Evolutionary conservation across 2,888 invertebrate species (phyloP), one percentile per base, ranked within the genome.

Genomic region (Muschampia plurimacula): DNA sequence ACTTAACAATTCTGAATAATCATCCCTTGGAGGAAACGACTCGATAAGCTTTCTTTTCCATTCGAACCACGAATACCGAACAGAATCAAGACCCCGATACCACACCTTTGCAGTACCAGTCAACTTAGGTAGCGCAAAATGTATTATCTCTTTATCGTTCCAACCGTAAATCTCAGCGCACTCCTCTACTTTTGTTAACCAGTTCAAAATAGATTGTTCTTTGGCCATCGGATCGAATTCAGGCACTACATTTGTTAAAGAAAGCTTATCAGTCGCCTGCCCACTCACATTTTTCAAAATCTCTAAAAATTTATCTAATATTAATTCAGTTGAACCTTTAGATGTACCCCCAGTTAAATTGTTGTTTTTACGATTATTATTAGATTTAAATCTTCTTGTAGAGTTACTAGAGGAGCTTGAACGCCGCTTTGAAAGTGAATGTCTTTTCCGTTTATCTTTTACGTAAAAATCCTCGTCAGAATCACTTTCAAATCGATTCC

Each of bases 1-100:
- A 9, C 2, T 55, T 55, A 55, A 22, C 22, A 55, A 9, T 22
- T 55, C 55, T 3, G 55, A 55, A 9, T 55, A 55, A 55, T 55
- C 55, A 55, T 55, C 55, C 22, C 55, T 55, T 9, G 55, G 55
- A 55, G 55, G 55, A 22, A 55, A 55, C 55, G 55, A 55, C 55
- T 55, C 55, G 9, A 55, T 22, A 55, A 55, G 55, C 55, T 55
- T 55, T 22, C 55, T 55, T 22, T 55, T 55, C 55, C 55, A 55
- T 9, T 55, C 55, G 3, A 55, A 22, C 55, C 55, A 55, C 10
- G 55, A 55, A 55, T 55, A 55, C 2, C 55, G 55, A 55, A 55
- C 55, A 22, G 55, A 55, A 22, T 55, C 55, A 1, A 55, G 22
- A 22, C 55, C 55, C 55, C 22, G 55, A 55, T 55, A 55, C 55